Conservation (phyloP, 2,113 vertebrate species). For the Toxotes jaculatrix region DNA sequence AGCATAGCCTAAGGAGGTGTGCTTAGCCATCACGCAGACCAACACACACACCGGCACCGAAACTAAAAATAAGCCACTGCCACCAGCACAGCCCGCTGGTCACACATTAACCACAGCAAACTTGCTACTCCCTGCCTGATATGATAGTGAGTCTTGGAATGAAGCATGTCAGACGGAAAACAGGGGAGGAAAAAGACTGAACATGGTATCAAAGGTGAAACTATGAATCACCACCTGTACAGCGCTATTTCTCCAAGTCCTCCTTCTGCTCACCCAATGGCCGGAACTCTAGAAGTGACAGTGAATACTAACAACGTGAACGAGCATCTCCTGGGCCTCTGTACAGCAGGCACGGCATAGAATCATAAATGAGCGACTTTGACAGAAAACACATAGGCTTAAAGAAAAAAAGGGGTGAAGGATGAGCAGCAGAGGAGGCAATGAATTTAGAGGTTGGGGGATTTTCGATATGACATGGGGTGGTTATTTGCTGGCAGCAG, state of each 20-base stretch:
- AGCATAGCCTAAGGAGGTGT: slow-evolving; percentile 69
- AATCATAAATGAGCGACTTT: slow-evolving; percentile 81
- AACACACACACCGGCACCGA: slow-evolving; percentile 42
- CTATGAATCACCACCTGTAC: slow-evolving; percentile 65
- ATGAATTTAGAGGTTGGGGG: slow-evolving; percentile 81
- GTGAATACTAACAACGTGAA: slow-evolving; percentile 76
- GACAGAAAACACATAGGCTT: slow-evolving; percentile 80
- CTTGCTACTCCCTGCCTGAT: slow-evolving; percentile 19
- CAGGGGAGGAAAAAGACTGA: slow-evolving; percentile 6
- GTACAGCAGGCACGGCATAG: slow-evolving; percentile 62
- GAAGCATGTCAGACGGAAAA: slow-evolving; percentile 30
- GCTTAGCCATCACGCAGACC: slow-evolving; percentile 44
- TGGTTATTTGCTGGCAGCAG: slow-evolving; percentile 82
- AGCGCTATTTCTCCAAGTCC: slow-evolving; percentile 44
- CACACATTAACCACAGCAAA: slow-evolving; percentile 59
- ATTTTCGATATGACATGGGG: slow-evolving; percentile 81
- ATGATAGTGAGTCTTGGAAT: slow-evolving; percentile 11
- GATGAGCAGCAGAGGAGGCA: slow-evolving; percentile 77
- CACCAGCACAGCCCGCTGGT: slow-evolving; percentile 52
- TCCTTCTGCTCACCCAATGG: slow-evolving; percentile 50
- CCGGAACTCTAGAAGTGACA: slow-evolving; percentile 67
- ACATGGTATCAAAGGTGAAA: slow-evolving; percentile 48
- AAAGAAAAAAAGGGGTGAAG: slow-evolving; percentile 65
- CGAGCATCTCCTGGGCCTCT: slow-evolving; percentile 67
- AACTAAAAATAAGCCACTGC: slow-evolving; percentile 73